A percentile compares a stretch with the other conserved stretches of the same genome.
These are phyloP conservation scores for Exocentrus adspersus DNA, from an alignment of 2,888 invertebrate genomes.

Conservation along the genomic window DNA sequence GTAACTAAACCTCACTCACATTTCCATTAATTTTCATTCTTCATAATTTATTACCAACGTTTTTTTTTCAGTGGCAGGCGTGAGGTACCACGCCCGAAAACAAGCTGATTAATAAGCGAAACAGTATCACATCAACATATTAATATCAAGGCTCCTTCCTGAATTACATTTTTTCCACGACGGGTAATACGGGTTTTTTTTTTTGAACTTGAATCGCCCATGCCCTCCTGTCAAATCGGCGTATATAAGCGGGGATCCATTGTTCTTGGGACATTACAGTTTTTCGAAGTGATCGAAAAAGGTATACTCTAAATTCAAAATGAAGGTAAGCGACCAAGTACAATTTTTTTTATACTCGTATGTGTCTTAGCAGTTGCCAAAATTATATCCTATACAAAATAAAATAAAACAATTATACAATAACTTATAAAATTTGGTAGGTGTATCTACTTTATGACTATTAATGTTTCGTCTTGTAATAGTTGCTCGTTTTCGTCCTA, in stretches of 20 bases:
- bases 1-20: too few relatives aligned
- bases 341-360: too few relatives aligned
- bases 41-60: constrained; percentile 1
- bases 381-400: too few relatives aligned
- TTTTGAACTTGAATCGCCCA: constrained; percentile 17
- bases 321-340: constrained; percentile 45
- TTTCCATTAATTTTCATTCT: neutral
- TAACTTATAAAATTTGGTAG: too few relatives aligned
- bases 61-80: constrained; percentile 2
- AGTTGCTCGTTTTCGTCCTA: too few relatives aligned
- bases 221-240: constrained; percentile 22
- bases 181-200: constrained; percentile 15
- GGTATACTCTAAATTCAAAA: constrained; percentile 40
- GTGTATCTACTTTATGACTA: too few relatives aligned
- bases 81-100: constrained; percentile 30
- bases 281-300: constrained; percentile 47
- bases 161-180: constrained; percentile 24
- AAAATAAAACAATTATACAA: too few relatives aligned
- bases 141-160: constrained; percentile 35
- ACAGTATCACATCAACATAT: constrained; percentile 14
- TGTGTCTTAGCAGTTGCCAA: too few relatives aligned
- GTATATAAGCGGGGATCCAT: constrained; percentile 38
- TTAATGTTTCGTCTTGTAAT: too few relatives aligned
- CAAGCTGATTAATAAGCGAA: constrained; percentile 15
- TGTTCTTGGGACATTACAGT: constrained; percentile 41